Evolutionary conservation across 1,140 invertebrate genomes (phyloP), one percentile per base, ranked within the genome.

Genomic region (Physella acuta): DNA sequence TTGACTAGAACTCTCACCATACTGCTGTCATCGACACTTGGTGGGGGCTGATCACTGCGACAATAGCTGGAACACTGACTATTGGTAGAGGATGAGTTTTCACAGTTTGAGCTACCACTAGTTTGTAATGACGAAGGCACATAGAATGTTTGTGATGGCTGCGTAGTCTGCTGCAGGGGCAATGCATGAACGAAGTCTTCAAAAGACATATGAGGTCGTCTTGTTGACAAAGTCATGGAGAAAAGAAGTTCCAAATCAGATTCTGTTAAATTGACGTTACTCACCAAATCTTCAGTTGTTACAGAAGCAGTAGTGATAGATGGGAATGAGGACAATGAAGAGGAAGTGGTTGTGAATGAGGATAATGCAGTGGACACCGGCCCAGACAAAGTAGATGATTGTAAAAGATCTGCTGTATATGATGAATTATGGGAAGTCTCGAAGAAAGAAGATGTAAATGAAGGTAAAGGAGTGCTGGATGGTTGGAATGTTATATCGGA

Each of bases 1-100:
- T 68, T 68, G 53, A 68, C 66, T 51, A 68, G 56, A 14, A 68
- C 66, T n/a, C 66, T 33, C n/a, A 68, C 66, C 34, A 68, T 44
- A 34, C 52, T 31, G 17, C 30, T 60, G 14, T 68, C 66, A 49
- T 68, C 66, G n/a, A 68, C 56, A 60, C 56, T 68, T 31, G 66
- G 56, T 1, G 53, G 55, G 4, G 66, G 66, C n/a, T 68, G 66
- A 34, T 68, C 66, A 24, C 31, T 26, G 17, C 66, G 66, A 33
- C 37, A 68, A 68, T 49, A 68, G 31, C 66, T 68, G 26, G 66
- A 49, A 68, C 66, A 68, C 36, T 58, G 66, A 60, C n/a, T 60
- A 20, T 20, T 68, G 55, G 66, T 17, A n/a, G 66, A 30, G 20
- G 66, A 28, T 20, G 24, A 44, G 16, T 2, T 39, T 11, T 68